Base-by-base conservation (phyloP, 2,888 invertebrate species). In the Parasteatoda lunata region DNA sequence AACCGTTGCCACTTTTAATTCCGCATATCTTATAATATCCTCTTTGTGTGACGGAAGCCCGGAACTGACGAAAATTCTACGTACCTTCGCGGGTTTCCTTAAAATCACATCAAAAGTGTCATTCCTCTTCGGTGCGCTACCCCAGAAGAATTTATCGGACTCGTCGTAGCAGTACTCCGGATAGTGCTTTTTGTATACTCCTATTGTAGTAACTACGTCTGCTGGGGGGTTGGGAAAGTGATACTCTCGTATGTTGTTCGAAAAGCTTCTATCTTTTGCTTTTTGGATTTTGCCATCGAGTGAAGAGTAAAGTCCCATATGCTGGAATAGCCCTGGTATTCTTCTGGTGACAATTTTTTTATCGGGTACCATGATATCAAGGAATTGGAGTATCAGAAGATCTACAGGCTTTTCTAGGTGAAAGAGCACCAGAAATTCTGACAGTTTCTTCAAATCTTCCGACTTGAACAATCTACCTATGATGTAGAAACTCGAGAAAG, bases 91-190 rank as follows among this genome's bases (percentile, higher is more conserved):
- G 0, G 91, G 91, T 52, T 90, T 88, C 6, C 90, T 88, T 71
- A 92, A 91, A 9, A 91, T 90, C 6, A 92, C 84, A 68, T 91
- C 91, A 45, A 91, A 91, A 5, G 90, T 90, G 77, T 91, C 91
- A 5, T 91, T 90, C 9, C 89, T 87, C 79, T 90, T 90, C 0
- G 91, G 90, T 6, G 89, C 90, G 45, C 91, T 90, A 15, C 91
- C 91, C 92, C 92, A 92, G 88, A 92, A 92, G 86, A 91, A 91
- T 0, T 92, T 92, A 11, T 91, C 91, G 0, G 90, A 88, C 11
- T 65, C 68, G 48, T 90, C 88, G 88, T 92, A 92, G 5, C 92
- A 91, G 13, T 91, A 89, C 48, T 91, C 90, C 0, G 91, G 90
- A 45, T 89, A 88, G 88, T 91, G 90, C 49, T 90, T 89, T 49